These are phyloP conservation scores for Hassar affinis DNA, from an alignment of 2,113 vertebrate genomes.

Conservation along the genomic window DNA sequence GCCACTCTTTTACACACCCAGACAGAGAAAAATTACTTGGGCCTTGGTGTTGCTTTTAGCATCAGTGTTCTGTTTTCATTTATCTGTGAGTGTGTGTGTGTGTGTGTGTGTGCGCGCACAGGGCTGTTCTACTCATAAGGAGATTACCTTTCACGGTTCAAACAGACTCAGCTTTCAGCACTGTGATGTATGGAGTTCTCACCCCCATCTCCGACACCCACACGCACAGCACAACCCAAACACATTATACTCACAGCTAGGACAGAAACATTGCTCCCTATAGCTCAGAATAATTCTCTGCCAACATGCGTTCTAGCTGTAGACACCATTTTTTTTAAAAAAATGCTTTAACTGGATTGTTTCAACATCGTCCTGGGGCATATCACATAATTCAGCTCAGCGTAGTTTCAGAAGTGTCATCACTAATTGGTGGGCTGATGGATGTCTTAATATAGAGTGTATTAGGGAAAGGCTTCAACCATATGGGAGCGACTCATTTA, in stretches of 20 bases:
- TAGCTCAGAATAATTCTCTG: constrained; percentile 22
- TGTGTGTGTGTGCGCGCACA: background rate
- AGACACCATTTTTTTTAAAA: background rate
- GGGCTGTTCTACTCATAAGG: constrained; percentile 35
- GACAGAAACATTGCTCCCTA: constrained; percentile 1
- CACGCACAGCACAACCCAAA: constrained; percentile 28
- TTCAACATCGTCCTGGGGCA: constrained; percentile 27
- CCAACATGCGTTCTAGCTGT: constrained; percentile 25
- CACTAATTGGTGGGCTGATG: constrained; percentile 34
- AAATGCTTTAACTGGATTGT: constrained; percentile 19
- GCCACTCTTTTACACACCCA: constrained; percentile 14
- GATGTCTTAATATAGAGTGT: constrained; percentile 37
- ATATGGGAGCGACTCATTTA: constrained; percentile 20
- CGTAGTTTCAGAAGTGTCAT: constrained; percentile 25
- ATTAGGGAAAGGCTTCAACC: constrained; percentile 17
- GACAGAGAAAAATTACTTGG: constrained; percentile 1
- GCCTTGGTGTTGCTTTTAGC: background rate
- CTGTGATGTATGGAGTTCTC: constrained; percentile 33
- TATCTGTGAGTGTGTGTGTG: background rate
- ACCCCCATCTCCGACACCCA: constrained; percentile 29
- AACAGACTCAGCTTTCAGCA: constrained; percentile 43
- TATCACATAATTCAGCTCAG: constrained; percentile 28
- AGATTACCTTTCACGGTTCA: constrained; percentile 50
- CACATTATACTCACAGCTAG: constrained; percentile 19
- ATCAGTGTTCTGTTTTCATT: background rate